Evolutionary conservation across 1,140 invertebrate species (phyloP).

Genomic region (Orchesella cincta): DNA sequence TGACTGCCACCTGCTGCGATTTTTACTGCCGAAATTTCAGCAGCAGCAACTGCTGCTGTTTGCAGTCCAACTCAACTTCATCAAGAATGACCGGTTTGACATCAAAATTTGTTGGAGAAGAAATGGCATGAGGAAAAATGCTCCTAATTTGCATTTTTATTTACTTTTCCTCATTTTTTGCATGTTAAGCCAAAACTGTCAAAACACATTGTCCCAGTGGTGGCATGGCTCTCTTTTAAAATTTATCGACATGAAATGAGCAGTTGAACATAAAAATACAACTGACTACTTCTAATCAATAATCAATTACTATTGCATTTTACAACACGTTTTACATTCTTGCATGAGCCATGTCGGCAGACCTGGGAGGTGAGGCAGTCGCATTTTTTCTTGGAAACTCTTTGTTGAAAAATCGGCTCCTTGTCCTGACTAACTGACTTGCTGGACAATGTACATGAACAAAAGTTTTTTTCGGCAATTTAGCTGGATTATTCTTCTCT

Average conservation of each 20-base stretch:
- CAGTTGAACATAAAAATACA: background rate
- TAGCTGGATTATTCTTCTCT: too few relatives aligned
- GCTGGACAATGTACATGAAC: too few relatives aligned
- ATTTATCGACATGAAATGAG: background rate
- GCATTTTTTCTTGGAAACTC: too few relatives aligned
- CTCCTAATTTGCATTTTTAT: conserved; percentile 6
- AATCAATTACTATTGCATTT: background rate
- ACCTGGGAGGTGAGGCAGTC: too few relatives aligned
- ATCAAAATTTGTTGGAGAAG: conserved; percentile 10
- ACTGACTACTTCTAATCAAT: background rate
- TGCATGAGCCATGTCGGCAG: too few relatives aligned
- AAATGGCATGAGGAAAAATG: background rate
- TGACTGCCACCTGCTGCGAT: conserved; percentile 14
- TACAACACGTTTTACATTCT: too few relatives aligned
- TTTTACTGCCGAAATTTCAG: conserved; percentile 9
- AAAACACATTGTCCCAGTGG: background rate
- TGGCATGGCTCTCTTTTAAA: background rate
- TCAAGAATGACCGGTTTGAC: conserved; percentile 23
- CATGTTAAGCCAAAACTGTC: background rate
- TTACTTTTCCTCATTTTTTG: background rate
- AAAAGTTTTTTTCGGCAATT: too few relatives aligned
- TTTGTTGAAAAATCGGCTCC: too few relatives aligned
- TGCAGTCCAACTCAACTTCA: background rate
- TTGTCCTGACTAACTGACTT: too few relatives aligned
- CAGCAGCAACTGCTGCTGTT: background rate